Evolutionary conservation across 2,888 invertebrate species (phyloP).

Genomic region (Orchestes rusci): DNA sequence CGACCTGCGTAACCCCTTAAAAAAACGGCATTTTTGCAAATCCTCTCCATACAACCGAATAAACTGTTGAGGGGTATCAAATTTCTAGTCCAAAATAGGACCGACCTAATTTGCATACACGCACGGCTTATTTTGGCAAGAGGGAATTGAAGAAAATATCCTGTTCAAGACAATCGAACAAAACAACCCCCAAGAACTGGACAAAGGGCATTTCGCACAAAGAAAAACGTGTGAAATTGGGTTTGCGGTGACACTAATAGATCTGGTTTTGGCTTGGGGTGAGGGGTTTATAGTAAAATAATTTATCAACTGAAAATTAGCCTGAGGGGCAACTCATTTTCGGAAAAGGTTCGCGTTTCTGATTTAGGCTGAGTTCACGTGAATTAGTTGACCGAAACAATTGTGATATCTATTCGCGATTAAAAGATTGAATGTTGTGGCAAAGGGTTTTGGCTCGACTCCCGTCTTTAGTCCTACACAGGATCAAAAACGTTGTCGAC

Average conservation of each 20-base stretch:
- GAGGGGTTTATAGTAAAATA: neutral
- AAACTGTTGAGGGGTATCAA: constrained; percentile 36
- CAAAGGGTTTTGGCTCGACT: too few species aligned
- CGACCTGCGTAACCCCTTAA: constrained; percentile 13
- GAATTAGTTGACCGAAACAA: too few species aligned
- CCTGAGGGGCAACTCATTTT: too few species aligned
- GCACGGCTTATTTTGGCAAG: constrained; percentile 17
- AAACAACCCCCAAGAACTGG: constrained; percentile 12
- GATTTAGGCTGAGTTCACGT: too few species aligned
- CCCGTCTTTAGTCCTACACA: too few species aligned
- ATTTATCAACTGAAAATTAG: constrained; percentile 8
- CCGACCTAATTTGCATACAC: constrained; percentile 7
- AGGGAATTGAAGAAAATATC: constrained; percentile 6
- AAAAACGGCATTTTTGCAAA: constrained; percentile 27
- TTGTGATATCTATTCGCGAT: too few species aligned
- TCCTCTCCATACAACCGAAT: constrained; percentile 36
- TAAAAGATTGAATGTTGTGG: too few species aligned
- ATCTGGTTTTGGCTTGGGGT: constrained; percentile 10
- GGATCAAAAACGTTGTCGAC: too few species aligned
- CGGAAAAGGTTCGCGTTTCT: too few species aligned
- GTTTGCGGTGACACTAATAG: constrained; percentile 36
- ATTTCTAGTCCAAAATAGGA: constrained; percentile 20
- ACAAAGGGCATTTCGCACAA: constrained; percentile 18
- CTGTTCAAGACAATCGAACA: constrained; percentile 5
- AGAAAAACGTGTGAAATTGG: constrained; percentile 36